phyloP scores from a whole-genome alignment of 2,888 invertebrate species.

The Venusia cambrica region DNA sequence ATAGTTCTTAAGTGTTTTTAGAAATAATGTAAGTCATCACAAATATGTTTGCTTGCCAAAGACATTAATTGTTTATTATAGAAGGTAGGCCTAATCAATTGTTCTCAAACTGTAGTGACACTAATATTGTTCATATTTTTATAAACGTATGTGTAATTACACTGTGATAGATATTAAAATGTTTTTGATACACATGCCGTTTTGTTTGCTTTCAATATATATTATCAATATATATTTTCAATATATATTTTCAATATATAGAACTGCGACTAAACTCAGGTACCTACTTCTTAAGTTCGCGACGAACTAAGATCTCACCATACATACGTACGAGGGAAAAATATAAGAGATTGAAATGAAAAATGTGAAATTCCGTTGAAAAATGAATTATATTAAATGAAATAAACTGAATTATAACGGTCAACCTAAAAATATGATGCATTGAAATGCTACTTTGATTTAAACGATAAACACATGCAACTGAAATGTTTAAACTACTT shows the following conservation, averaged over 20 bases:
- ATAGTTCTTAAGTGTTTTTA: background rate
- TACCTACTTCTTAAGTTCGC: too few species aligned
- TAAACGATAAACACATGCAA: slow-evolving; percentile 47
- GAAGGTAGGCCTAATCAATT: slow-evolving; percentile 22
- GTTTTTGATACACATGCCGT: slow-evolving; percentile 39
- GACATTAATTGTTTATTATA: slow-evolving; percentile 31
- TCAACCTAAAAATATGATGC: slow-evolving; percentile 64
- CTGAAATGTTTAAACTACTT: slow-evolving; percentile 62
- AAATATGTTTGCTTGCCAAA: slow-evolving; percentile 39
- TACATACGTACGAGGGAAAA: slow-evolving; percentile 16
- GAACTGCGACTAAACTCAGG: too few species aligned
- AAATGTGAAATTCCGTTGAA: slow-evolving; percentile 26
- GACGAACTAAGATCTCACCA: too few species aligned
- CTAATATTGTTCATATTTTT: slow-evolving; percentile 27
- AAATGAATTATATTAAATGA: slow-evolving; percentile 74
- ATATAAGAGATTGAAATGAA: slow-evolving; percentile 20
- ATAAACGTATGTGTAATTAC: slow-evolving; percentile 36
- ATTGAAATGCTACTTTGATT: slow-evolving; percentile 56
- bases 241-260: too few species aligned
- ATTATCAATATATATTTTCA: too few species aligned
- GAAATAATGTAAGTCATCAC: slow-evolving; percentile 4
- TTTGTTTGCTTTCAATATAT: too few species aligned
- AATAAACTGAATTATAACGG: slow-evolving; percentile 72
- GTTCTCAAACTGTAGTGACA: slow-evolving; percentile 16
- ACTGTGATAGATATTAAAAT: slow-evolving; percentile 60